Conservation (phyloP, 1,140 invertebrate genomes). For the Drosophila tristis region DNA sequence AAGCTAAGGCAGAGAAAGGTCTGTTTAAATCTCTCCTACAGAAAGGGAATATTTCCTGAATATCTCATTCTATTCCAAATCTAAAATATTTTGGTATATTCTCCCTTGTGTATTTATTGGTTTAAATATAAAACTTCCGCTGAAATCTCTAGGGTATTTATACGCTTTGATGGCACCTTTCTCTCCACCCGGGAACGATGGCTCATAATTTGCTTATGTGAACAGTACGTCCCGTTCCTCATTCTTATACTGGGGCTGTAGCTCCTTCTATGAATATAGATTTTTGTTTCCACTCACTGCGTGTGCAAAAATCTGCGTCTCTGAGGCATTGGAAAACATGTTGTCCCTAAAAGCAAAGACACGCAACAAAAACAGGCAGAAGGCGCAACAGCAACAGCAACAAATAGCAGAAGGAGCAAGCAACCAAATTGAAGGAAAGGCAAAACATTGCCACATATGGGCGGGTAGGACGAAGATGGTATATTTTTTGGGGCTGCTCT, state of each 20-base stretch:
- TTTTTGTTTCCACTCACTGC: conserved; percentile 67
- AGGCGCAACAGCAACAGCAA: conserved; percentile 1
- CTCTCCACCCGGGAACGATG: conserved; percentile 34
- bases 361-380: conserved; percentile 38
- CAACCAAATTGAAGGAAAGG: conserved; percentile 21
- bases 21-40: too few relatives aligned
- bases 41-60: too few relatives aligned
- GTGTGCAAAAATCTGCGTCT: conserved; percentile 47
- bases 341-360: conserved; percentile 58
- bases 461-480: conserved; percentile 1
- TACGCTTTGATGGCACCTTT: background rate
- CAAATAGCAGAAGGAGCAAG: conserved; percentile 2
- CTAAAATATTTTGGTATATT: too few relatives aligned
- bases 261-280: conserved; percentile 71
- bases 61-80: too few relatives aligned
- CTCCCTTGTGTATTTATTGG: too few relatives aligned
- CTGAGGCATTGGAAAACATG: conserved; percentile 56
- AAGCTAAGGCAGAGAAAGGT: too few relatives aligned
- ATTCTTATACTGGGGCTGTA: background rate
- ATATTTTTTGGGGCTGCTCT: conserved; percentile 37
- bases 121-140: too few relatives aligned
- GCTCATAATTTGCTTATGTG: conserved; percentile 40
- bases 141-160: too few relatives aligned
- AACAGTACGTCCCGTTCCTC: conserved; percentile 23
- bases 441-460: conserved; percentile 36